phyloP scores from a whole-genome alignment of 2,113 vertebrate genomes.

The Barbus barbus region DNA sequence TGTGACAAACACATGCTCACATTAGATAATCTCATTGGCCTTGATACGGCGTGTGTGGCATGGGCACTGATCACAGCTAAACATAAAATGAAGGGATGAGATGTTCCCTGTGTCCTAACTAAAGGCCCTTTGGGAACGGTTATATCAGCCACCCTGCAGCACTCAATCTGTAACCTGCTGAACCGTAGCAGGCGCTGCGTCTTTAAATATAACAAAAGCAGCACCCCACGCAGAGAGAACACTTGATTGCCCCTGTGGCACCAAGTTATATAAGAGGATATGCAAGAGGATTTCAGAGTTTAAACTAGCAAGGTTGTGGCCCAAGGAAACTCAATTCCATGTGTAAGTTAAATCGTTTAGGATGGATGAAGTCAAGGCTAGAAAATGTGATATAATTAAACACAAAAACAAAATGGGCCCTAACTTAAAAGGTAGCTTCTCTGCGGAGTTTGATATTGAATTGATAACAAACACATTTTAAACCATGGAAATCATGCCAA shows the following conservation, averaged over 20 bases:
- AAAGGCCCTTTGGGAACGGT: neutral
- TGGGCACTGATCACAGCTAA: neutral
- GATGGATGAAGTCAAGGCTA: constrained; percentile 7
- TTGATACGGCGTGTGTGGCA: neutral
- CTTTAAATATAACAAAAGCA: neutral
- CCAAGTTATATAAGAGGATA: constrained; percentile 10
- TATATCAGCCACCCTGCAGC: neutral
- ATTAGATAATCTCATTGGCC: neutral
- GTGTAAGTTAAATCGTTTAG: neutral
- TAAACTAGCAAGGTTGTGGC: neutral
- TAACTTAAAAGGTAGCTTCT: neutral
- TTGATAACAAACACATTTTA: neutral
- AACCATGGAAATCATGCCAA: too few relatives aligned
- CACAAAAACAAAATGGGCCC: neutral
- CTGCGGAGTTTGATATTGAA: too few relatives aligned
- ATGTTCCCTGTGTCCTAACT: neutral
- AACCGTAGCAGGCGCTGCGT: neutral
- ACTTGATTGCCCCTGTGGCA: neutral
- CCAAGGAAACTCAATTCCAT: neutral
- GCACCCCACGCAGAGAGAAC: neutral
- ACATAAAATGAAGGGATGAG: neutral
- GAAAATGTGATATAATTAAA: neutral
- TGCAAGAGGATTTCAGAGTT: neutral
- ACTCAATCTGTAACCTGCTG: neutral
- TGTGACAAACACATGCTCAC: neutral